A percentile compares a stretch with the other conserved stretches of the same genome.
phyloP scores from a whole-genome alignment of 2,113 vertebrate genomes.

The Bos javanicus region DNA sequence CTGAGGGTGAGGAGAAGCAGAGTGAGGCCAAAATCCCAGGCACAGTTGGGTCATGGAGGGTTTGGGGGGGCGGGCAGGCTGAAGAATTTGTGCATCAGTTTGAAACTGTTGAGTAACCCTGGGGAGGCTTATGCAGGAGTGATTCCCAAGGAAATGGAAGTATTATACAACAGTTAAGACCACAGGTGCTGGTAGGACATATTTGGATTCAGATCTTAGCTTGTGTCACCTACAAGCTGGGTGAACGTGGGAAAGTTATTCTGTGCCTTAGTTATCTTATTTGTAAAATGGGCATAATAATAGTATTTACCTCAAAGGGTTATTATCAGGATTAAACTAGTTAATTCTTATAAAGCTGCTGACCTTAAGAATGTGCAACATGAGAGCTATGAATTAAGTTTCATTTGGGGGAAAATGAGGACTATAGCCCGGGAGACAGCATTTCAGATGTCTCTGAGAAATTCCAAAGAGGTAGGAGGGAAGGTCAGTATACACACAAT shows the following conservation, averaged over 20 bases:
- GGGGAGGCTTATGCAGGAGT: neutral
- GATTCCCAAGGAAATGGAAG: neutral
- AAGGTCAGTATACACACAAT: neutral
- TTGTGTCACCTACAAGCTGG: neutral
- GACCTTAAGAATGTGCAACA: neutral
- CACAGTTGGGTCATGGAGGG: neutral
- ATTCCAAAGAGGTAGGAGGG: neutral
- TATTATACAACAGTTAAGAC: neutral
- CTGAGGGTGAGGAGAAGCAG: neutral
- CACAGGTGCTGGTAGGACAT: neutral
- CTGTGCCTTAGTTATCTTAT: neutral
- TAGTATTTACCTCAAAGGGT: neutral
- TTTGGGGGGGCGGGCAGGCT: neutral
- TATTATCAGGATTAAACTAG: neutral
- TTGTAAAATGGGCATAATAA: neutral
- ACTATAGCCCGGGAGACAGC: neutral
- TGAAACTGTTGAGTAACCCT: neutral
- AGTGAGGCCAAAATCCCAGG: neutral
- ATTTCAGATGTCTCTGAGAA: neutral
- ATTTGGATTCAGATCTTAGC: neutral
- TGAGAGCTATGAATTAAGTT: neutral
- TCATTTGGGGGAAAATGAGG: neutral
- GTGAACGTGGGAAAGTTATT: neutral
- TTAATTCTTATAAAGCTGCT: neutral
- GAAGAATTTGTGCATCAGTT: neutral